Evolutionary conservation across 2,113 vertebrate genomes (phyloP).

Genomic region (Chaenogobius annularis): DNA sequence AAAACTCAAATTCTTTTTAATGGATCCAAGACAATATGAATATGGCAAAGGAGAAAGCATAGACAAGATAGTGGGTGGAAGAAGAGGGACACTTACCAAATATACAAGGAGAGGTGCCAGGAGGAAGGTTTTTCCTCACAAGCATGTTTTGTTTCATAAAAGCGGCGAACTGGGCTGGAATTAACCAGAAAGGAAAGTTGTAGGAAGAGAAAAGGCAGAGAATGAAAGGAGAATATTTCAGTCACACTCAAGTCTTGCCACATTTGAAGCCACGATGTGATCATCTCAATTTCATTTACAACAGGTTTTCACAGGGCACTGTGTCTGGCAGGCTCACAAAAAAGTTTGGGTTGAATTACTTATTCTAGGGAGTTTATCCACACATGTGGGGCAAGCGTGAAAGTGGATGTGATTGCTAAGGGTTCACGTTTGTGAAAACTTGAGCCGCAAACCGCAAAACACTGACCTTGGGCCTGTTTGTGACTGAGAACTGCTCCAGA

Average conservation of each 20-base stretch:
- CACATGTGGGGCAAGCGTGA: constrained; percentile 23
- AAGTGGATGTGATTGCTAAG: not conserved
- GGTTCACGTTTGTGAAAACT: not conserved
- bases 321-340: not conserved
- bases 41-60: constrained; percentile 6
- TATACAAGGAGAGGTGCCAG: constrained; percentile 92
- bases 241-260: constrained; percentile 56
- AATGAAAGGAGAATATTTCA: constrained; percentile 66
- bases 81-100: constrained; percentile 89
- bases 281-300: constrained; percentile 12
- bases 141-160: constrained; percentile 99
- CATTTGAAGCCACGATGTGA: constrained; percentile 40
- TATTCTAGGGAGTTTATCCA: constrained; percentile 22
- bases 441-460: not conserved
- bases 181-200: constrained; percentile 66
- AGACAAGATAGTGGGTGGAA: constrained; percentile 22
- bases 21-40: not conserved
- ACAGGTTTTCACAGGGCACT: constrained; percentile 13
- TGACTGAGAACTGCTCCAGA: constrained; percentile 84
- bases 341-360: constrained; percentile 29
- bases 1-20: not conserved
- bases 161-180: constrained; percentile 97
- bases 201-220: constrained; percentile 63
- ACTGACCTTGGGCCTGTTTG: constrained; percentile 92
- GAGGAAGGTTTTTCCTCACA: constrained; percentile 97